A percentile compares a stretch with the other conserved stretches of the same genome.
These are phyloP conservation scores for Pangasius larnaudii DNA, from an alignment of 2,797 vertebrate species.

Conservation along the genomic window DNA sequence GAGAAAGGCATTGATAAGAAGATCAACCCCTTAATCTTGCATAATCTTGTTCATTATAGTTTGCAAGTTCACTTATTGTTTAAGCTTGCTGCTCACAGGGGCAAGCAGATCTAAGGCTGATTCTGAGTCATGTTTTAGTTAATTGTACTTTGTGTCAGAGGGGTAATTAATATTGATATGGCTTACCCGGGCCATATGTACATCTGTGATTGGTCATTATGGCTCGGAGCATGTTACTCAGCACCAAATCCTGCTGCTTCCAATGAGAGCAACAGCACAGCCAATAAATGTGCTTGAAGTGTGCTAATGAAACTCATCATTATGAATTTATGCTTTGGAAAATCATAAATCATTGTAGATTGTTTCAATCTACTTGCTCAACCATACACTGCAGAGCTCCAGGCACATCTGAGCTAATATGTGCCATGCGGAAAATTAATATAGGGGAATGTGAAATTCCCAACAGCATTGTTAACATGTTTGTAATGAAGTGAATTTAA, in stretches of 20 bases:
- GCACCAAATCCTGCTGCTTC: constrained; percentile 54
- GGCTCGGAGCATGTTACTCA: constrained; percentile 48
- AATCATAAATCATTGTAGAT: constrained; percentile 53
- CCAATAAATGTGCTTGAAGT: constrained; percentile 57
- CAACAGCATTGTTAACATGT: constrained; percentile 29
- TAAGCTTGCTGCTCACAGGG: constrained; percentile 29
- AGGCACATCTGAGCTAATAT: constrained; percentile 43
- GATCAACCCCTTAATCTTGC: constrained; percentile 59
- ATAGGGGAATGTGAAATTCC: constrained; percentile 24
- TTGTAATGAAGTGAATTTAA: constrained; percentile 28
- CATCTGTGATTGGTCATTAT: constrained; percentile 67
- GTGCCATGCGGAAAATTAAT: constrained; percentile 30
- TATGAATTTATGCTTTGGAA: constrained; percentile 58
- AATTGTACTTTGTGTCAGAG: constrained; percentile 68
- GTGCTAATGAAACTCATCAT: constrained; percentile 64
- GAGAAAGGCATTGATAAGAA: constrained; percentile 57
- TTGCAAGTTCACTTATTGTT: constrained; percentile 25
- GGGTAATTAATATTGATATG: constrained; percentile 74
- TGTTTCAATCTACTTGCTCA: constrained; percentile 56
- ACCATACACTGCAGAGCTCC: constrained; percentile 33
- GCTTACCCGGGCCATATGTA: constrained; percentile 69
- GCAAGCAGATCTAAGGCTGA: constrained; percentile 62
- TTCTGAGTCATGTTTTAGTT: constrained; percentile 70
- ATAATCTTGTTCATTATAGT: constrained; percentile 59
- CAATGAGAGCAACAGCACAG: constrained; percentile 57